Evolutionary conservation across 2,888 invertebrate species (phyloP).

Genomic region (Palloptera scutellata): DNA sequence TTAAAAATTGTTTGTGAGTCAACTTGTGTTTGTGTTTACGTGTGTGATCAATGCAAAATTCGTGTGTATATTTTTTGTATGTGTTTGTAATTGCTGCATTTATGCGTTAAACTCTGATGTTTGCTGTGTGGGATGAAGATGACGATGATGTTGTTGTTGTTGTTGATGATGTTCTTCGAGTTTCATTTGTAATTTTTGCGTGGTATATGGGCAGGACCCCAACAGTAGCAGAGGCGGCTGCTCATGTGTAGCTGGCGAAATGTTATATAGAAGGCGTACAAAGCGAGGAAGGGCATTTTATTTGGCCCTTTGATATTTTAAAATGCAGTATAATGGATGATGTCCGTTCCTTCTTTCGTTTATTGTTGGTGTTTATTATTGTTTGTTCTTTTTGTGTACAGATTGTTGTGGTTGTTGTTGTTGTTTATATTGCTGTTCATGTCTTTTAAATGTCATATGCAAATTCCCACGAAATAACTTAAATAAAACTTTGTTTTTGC

Average conservation of each 20-base stretch:
- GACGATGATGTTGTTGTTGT: neutral
- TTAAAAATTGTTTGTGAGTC: too few species aligned
- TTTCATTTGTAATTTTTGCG: neutral
- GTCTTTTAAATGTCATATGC: conserved; percentile 50
- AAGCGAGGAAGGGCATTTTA: neutral
- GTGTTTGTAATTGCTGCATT: conserved; percentile 13
- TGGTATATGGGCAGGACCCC: neutral
- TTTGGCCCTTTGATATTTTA: conserved; percentile 29
- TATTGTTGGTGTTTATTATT: conserved; percentile 11
- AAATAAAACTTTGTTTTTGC: neutral
- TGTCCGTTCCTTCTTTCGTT: too few species aligned
- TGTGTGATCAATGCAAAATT: conserved; percentile 13
- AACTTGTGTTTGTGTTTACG: too few species aligned
- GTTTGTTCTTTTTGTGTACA: conserved; percentile 2
- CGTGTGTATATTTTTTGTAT: conserved; percentile 4
- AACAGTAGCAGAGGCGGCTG: too few species aligned
- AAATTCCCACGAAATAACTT: conserved; percentile 21
- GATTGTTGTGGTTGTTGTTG: conserved; percentile 7
- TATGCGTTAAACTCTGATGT: conserved; percentile 5
- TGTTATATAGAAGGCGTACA: too few species aligned
- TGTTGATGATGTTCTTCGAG: neutral
- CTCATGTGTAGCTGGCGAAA: too few species aligned
- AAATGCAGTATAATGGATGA: conserved; percentile 10
- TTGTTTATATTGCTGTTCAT: conserved; percentile 23
- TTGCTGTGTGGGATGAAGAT: neutral